A percentile compares a stretch with the other conserved stretches of the same genome.
These are phyloP conservation scores for Calidris pugnax DNA, from an alignment of 2,113 vertebrate genomes.

Conservation along the genomic window DNA sequence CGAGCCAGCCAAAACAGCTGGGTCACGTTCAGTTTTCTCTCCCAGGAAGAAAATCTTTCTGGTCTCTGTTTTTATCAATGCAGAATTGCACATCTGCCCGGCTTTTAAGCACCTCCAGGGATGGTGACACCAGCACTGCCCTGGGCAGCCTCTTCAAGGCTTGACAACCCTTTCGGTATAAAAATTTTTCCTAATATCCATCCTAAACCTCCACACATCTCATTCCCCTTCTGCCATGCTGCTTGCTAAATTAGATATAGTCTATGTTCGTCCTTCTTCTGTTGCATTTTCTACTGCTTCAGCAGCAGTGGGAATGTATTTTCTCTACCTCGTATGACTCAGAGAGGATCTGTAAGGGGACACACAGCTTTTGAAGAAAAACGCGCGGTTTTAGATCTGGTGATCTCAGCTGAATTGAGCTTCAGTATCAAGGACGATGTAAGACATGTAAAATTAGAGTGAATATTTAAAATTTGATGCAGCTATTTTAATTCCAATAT, in stretches of 20 bases:
- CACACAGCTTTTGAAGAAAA: not conserved
- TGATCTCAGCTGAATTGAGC: not conserved
- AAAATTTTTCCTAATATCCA: no score
- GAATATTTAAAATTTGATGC: not conserved
- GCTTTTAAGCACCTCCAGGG: no score
- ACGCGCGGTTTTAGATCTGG: not conserved
- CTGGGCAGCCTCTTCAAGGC: no score
- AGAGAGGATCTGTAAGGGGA: not conserved
- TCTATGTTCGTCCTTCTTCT: not conserved
- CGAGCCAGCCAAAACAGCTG: not conserved
- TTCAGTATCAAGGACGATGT: not conserved
- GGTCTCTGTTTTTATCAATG: not conserved
- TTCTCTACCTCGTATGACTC: not conserved
- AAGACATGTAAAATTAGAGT: not conserved
- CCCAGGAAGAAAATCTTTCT: not conserved
- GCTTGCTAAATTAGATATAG: not conserved
- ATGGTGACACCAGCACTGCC: no score
- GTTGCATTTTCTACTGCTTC: not conserved
- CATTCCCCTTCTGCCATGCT: not conserved
- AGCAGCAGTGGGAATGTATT: not conserved
- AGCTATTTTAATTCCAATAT: not conserved
- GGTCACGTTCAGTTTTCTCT: not conserved
- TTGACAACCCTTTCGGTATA: no score
- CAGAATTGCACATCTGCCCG: not conserved
- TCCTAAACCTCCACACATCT: not conserved